Percentiles rank a stretch among this genome's conserved stretches.
These are phyloP conservation scores for Dastarcus helophoroides DNA, from an alignment of 2,888 invertebrate genomes.

Conservation along the genomic window DNA sequence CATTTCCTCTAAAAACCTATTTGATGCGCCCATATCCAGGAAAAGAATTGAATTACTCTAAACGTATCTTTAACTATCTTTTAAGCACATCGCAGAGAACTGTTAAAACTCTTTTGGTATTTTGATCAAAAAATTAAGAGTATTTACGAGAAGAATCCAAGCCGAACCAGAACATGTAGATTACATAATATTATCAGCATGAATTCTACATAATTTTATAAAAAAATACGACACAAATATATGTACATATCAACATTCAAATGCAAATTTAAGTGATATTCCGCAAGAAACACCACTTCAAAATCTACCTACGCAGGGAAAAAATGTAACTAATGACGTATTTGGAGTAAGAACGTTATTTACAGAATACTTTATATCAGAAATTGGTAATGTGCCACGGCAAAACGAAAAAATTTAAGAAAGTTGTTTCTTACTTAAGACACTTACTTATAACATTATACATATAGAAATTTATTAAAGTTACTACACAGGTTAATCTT, in stretches of 20 bases:
- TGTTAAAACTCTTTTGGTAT: constrained; percentile 23
- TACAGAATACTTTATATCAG: no score
- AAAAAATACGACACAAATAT: background rate
- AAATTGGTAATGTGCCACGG: no score
- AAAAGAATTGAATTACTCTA: constrained; percentile 18
- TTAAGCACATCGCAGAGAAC: constrained; percentile 24
- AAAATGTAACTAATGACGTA: background rate
- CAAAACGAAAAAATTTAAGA: no score
- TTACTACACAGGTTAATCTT: no score
- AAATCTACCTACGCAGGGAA: background rate
- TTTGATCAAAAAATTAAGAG: constrained; percentile 18
- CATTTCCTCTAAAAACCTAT: constrained; percentile 18
- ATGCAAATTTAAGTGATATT: constrained; percentile 1
- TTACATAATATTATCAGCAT: background rate
- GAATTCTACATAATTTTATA: constrained; percentile 1
- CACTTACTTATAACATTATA: no score
- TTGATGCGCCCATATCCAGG: constrained; percentile 19
- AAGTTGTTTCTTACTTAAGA: no score
- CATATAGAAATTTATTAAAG: no score
- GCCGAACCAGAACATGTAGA: constrained; percentile 1
- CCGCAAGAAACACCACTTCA: constrained; percentile 1
- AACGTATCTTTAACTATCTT: constrained; percentile 26
- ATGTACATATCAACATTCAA: background rate
- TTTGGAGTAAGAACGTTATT: constrained; percentile 1
- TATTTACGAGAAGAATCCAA: constrained; percentile 12